Evolutionary conservation across 2,113 vertebrate species (phyloP).

Genomic region (Onychostoma macrolepis): DNA sequence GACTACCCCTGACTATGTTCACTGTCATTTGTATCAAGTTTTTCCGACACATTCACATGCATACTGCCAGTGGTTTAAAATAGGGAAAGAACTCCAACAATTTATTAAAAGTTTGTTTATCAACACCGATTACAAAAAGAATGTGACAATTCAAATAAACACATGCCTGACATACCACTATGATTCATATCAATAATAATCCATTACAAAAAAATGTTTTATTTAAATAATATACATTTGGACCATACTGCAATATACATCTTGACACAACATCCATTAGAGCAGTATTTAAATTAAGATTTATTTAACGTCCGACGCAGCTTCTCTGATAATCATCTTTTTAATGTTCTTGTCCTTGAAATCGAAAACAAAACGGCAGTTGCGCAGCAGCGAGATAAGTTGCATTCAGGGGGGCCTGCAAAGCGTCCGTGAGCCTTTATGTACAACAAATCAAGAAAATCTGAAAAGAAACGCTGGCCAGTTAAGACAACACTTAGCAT

Average conservation of each 20-base stretch:
- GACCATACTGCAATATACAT: constrained; percentile 75
- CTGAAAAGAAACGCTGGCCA: constrained; percentile 25
- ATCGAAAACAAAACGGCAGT: background rate
- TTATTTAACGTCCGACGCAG: background rate
- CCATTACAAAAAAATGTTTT: constrained; percentile 71
- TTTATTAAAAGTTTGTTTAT: constrained; percentile 68
- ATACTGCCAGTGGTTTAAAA: constrained; percentile 24
- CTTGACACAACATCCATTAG: constrained; percentile 71
- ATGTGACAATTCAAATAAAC: constrained; percentile 77
- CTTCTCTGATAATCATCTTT: background rate
- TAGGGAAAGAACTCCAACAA: constrained; percentile 40
- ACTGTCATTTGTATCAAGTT: background rate
- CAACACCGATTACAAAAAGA: constrained; percentile 76
- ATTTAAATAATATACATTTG: constrained; percentile 84
- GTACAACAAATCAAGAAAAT: constrained; percentile 12
- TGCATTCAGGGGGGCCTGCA: background rate
- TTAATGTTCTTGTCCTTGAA: background rate
- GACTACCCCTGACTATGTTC: background rate
- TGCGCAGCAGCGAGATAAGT: background rate
- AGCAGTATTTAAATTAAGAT: constrained; percentile 54
- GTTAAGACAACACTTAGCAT: constrained; percentile 20
- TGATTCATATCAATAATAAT: constrained; percentile 64
- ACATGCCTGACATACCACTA: constrained; percentile 81
- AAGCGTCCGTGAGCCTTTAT: constrained; percentile 3
- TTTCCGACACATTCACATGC: background rate